phyloP scores from a whole-genome alignment of 2,888 invertebrate genomes.

The Gandaritis pyraliata region DNA sequence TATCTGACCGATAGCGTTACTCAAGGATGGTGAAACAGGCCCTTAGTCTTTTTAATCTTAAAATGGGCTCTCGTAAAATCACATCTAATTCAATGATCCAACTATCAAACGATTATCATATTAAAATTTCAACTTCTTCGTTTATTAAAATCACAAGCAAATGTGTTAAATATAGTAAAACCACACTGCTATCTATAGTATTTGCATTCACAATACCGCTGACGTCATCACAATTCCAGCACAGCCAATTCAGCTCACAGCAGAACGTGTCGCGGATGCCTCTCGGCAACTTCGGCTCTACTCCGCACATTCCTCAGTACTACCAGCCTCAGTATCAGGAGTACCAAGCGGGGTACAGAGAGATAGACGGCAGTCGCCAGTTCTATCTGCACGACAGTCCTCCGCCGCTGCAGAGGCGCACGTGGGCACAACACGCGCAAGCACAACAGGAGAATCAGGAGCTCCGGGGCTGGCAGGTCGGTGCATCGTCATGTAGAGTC shows the following conservation, averaged over 20 bases:
- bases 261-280: constrained; percentile 79
- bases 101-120: no score
- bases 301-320: constrained; percentile 75
- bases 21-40: no score
- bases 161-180: not conserved
- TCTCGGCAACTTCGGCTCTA: constrained; percentile 77
- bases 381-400: constrained; percentile 90
- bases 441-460: constrained; percentile 84
- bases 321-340: constrained; percentile 55
- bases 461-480: constrained; percentile 76
- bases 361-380: constrained; percentile 60
- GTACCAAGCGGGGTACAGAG: constrained; percentile 51
- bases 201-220: constrained; percentile 35
- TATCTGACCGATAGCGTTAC: no score
- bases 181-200: constrained; percentile 12
- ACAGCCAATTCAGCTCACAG: constrained; percentile 83
- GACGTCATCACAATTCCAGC: constrained; percentile 61
- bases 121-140: no score
- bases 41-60: no score
- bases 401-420: constrained; percentile 85
- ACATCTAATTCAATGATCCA: no score
- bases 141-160: no score
- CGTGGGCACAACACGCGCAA: constrained; percentile 86
- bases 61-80: no score
- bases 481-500: constrained; percentile 17